Conservation (phyloP, 1,140 invertebrate genomes). For the Drosophila sp. region DNA sequence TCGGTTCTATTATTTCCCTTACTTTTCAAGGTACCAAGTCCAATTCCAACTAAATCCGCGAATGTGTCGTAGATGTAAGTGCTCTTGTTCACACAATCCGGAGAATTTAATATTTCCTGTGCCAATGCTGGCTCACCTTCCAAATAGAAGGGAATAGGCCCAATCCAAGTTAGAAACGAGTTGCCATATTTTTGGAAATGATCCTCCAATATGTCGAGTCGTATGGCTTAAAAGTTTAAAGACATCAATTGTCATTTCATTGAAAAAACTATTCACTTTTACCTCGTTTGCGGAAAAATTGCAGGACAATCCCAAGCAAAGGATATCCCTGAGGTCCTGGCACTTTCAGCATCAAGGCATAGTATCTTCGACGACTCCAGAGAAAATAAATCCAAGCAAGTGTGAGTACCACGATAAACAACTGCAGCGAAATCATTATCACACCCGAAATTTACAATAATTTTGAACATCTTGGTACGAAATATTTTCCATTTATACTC, state of each 20-base stretch:
- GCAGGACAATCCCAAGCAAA: conserved; percentile 34
- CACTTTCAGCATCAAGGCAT: conserved; percentile 48
- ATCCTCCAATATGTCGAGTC: background rate
- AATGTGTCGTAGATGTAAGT: conserved; percentile 8
- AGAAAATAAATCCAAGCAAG: conserved; percentile 56
- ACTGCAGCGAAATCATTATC: conserved; percentile 22
- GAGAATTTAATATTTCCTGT: conserved; percentile 53
- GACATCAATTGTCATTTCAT: too few species aligned
- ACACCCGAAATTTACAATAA: background rate
- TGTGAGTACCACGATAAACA: conserved; percentile 12
- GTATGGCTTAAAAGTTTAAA: conserved; percentile 3
- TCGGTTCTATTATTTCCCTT: conserved; percentile 31
- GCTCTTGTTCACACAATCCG: conserved; percentile 46
- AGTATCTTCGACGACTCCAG: conserved; percentile 65
- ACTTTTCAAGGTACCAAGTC: conserved; percentile 50
- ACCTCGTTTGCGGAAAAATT: conserved; percentile 30
- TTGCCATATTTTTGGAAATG: conserved; percentile 41
- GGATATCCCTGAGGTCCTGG: conserved; percentile 57
- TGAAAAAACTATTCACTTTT: accelerated
- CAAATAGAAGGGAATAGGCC: conserved; percentile 37
- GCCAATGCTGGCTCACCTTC: conserved; percentile 49
- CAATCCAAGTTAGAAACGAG: conserved; percentile 48
- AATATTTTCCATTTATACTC: background rate
- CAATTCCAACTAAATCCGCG: conserved; percentile 28
- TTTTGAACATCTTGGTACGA: background rate